Base-by-base conservation (phyloP, 2,113 vertebrate species). In the Xyrauchen texanus region DNA sequence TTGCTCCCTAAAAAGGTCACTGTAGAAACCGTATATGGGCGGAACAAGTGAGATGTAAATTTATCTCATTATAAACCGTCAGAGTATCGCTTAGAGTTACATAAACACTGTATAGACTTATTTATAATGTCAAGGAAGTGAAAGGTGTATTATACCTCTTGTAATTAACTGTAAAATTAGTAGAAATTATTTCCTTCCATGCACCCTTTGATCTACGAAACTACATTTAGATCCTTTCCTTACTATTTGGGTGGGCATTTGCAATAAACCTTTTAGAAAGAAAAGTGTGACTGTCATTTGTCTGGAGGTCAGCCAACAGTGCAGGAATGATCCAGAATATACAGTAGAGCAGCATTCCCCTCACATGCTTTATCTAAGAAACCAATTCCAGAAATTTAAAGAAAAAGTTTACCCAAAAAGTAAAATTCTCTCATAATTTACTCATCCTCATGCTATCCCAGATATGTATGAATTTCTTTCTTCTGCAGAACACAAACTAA, bases 1-100 rank as follows among this genome's bases (percentile, higher is more conserved):
- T 88, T 73, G 86, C 74, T 64, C 11, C 21, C 57, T 79, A 53
- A 78, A 82, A 78, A 90, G 81, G 80, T 86, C 83, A 76, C 61
- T 34, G 9, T 9, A 13, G 46, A 68, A 85, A 81, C 11, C 49
- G 13, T 12, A 68, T 81, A 71, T 12, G 21, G 51, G 45, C 16
- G 4, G 72, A 51, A 13, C 45, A 66, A 42, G 77, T 42, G 68
- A 51, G 7, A 6, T 52, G 52, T 57, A 7, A 46, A 44, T 8
- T 6, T 57, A 49, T 64, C 61, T 60, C 51, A 68, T 15, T 7
- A 6, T 3, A 44, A 13, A 73, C 12, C 13, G 42, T 51, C 5
- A 8, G 12, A 21, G 34, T 9, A 61, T 61, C 64, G 7, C n/a
- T 62, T 9, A 10, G 58, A 73, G n/a, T 63, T 61, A 60, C 42